Conservation (phyloP, 2,888 invertebrate species). For the Ochropacha duplaris region DNA sequence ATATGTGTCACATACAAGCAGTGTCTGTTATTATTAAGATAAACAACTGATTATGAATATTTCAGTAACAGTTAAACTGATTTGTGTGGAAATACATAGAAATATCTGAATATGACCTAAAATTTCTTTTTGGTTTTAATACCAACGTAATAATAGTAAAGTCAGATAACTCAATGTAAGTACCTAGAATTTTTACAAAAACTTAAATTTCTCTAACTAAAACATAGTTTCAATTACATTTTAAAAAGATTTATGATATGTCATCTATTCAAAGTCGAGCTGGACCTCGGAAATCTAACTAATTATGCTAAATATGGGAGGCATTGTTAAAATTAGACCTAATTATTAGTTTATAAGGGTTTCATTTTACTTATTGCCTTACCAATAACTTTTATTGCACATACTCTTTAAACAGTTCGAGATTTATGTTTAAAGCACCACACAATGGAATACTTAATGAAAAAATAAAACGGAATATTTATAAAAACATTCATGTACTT, state of each 20-base stretch:
- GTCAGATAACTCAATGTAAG: slow-evolving; percentile 16
- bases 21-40: neutral
- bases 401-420: neutral
- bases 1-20: slow-evolving; percentile 7
- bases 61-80: neutral
- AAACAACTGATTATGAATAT: neutral
- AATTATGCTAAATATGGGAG: neutral
- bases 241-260: slow-evolving; percentile 59
- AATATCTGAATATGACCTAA: neutral
- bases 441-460: neutral
- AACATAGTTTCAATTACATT: slow-evolving; percentile 23
- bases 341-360: neutral
- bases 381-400: neutral
- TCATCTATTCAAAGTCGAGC: slow-evolving; percentile 57
- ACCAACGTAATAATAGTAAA: no score
- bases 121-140: no score
- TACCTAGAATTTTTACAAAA: slow-evolving; percentile 15
- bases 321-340: neutral
- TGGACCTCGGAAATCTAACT: neutral
- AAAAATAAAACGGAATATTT: neutral
- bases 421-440: neutral
- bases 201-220: slow-evolving; percentile 41
- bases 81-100: neutral
- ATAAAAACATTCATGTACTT: no score
- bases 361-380: neutral